Conservation (phyloP, 1,140 invertebrate genomes). For the Bombyx mori region ASM3026992v2 NC_085120.1:8586001-8586500, state of each 20-base stretch:
- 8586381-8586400: neutral
- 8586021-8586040: constrained; percentile 3
- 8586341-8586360: neutral
- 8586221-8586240: constrained; percentile 6
- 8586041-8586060: constrained; percentile 10
- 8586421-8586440: neutral
- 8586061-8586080: constrained; percentile 11
- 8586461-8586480: constrained; percentile 11
- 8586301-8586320: constrained; percentile 2
- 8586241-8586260: neutral
- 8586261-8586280: neutral
- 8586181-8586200: constrained; percentile 14
- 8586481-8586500: constrained; percentile 20
- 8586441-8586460: neutral
- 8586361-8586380: neutral
- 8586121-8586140: constrained; percentile 14
- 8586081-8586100: constrained; percentile 13
- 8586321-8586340: neutral
- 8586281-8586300: constrained; percentile 3
- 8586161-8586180: constrained; percentile 15
- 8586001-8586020: constrained; percentile 3
- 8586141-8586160: constrained; percentile 16
- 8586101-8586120: constrained; percentile 12
- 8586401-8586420: too few relatives aligned
- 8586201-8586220: constrained; percentile 17